Evolutionary conservation across 2,888 invertebrate genomes (phyloP).

Genomic region (Zele albiditarsus): DNA sequence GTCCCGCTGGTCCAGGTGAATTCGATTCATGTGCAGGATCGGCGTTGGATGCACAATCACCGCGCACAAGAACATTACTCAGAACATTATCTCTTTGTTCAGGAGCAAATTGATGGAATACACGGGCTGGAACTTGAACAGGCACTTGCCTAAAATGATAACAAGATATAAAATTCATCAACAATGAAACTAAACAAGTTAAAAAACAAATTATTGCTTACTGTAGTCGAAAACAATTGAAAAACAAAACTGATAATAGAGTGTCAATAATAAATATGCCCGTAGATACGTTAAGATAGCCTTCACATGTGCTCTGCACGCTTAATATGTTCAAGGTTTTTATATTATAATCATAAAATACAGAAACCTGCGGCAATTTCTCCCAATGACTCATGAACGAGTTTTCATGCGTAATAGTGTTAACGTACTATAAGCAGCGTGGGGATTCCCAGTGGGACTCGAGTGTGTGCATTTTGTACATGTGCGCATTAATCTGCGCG

Average conservation of each 20-base stretch:
- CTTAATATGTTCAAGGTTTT: too few species aligned
- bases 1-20: slow-evolving; percentile 35
- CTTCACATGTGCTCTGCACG: too few species aligned
- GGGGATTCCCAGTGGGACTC: slow-evolving; percentile 20
- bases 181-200: not conserved
- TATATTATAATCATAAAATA: slow-evolving; percentile 36
- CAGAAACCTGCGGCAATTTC: slow-evolving; percentile 25
- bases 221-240: too few species aligned
- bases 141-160: slow-evolving; percentile 55
- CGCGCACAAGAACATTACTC: slow-evolving; percentile 52
- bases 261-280: too few species aligned
- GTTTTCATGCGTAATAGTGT: slow-evolving; percentile 40
- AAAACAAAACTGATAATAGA: too few species aligned
- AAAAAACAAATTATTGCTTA: not conserved
- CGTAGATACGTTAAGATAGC: too few species aligned
- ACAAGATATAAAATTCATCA: slow-evolving; percentile 14
- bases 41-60: slow-evolving; percentile 48
- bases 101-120: slow-evolving; percentile 53
- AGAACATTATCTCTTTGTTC: slow-evolving; percentile 60
- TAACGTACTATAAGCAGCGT: slow-evolving; percentile 21
- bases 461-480: not conserved
- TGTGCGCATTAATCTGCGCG: not conserved
- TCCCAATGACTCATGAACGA: slow-evolving; percentile 43
- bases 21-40: slow-evolving; percentile 33
- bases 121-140: slow-evolving; percentile 52